Base-by-base conservation (phyloP, 2,113 vertebrate species). In the Ailuropoda melanoleuca region DNA sequence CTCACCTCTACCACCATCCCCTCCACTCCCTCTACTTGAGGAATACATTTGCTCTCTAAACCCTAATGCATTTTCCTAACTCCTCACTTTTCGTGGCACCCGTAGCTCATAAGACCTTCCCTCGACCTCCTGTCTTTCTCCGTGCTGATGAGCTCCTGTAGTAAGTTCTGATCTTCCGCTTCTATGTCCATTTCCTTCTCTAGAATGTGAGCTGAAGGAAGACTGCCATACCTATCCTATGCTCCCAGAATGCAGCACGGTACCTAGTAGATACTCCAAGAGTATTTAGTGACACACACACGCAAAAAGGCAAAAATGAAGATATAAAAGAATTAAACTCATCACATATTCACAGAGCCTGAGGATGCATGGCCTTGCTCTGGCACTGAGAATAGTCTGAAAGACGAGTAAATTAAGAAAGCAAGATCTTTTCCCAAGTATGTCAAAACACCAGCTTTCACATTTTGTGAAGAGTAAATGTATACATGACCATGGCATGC, bases 381-480 rank as follows among this genome's bases (percentile, higher is more conserved):
- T 74, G 43, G 58, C 19, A 70, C 37, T 55, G n/a, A 90, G 60
- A 39, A 91, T 14, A 48, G 1, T 70, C 34, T 85, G 15, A 37
- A 46, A 74, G 72, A 56, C 34, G 37, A 92, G 29, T 88, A 81
- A 43, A 70, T 83, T 88, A 75, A 84, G 81, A 95, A 95, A 81
- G 29, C 31, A 87, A 88, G 68, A 68, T 78, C 53, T 68, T 46
- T 56, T 62, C 55, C 23, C 48, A 89, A n/a, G 8, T 62, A 72
- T 37, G 37, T 24, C 10, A 3, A 77, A 92, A 92, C 15, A 1
- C 6, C 6, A 56, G 31, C 37, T 78, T 87, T 92, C 87, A 55
- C 4, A 92, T 58, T 95, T 62, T 95, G 23, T 80, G 8, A 81
- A 23, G 8, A 95, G 14, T 94, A 93, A 95, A 58, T 92, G 1